Base-by-base conservation (phyloP, 2,888 invertebrate genomes). In the Drosophila ustulata region DNA sequence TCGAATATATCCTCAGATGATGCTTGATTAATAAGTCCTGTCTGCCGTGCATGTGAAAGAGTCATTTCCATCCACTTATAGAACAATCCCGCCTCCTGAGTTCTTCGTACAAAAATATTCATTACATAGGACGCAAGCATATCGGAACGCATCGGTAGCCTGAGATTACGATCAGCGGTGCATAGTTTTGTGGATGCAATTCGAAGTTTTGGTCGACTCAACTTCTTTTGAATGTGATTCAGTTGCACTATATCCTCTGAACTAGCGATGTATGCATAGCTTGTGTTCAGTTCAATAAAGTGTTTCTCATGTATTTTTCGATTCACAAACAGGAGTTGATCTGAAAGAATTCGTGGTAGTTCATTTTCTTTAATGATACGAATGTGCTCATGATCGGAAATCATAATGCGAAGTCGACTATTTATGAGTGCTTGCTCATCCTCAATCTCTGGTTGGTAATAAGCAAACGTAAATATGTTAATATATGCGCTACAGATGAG, bases 401-500 rank as follows among this genome's bases (percentile, higher is more conserved):
- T 18, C 53, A 62, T 63, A 11, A 63, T 56, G 5, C 26, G 63
- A 8, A 63, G 13, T 2, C 41, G 49, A 49, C 56, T 56, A 0
- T 13, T 18, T 3, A 49, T 26, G 0, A 63, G 11, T 0, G 32
- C 9, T 11, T 47, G n/a, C 1, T 8, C 41, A 56, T 41, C 30
- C 0, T 26, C 13, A 1, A 63, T 56, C 13, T 47, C 37, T 18
- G 4, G 7, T 11, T 56, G 3, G 23, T 41, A 56, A 26, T 56
- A 63, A 1, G 56, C 63, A 4, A 56, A 1, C 1, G 47, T 56
- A 9, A 63, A 11, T 1, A 41, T 47, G 8, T 30, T 26, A 25
- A 47, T n/a, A 11, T 49, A 18, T 2, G 26, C 41, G 8, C 56
- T 47, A 3, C 30, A 9, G 0, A 32, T 3, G 1, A 63, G 32